A percentile compares a stretch with the other conserved stretches of the same genome.
Evolutionary conservation across 1,140 invertebrate species (phyloP).

Genomic region (Gonioctena quinquepunctata): DNA sequence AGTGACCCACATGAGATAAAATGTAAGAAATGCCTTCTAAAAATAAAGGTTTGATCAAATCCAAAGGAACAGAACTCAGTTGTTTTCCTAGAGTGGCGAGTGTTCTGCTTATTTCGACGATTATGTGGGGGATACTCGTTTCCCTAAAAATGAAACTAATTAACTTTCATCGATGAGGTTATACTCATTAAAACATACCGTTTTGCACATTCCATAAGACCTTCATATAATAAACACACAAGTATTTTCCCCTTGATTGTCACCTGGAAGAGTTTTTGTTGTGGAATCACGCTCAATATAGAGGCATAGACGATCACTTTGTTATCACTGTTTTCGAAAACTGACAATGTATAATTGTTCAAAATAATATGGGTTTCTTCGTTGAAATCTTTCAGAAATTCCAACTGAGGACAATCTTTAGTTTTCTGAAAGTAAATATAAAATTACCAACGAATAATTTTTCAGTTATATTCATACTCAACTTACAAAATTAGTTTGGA

Average conservation of each 20-base stretch:
- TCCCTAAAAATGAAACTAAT: slow-evolving; percentile 26
- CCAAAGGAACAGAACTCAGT: slow-evolving; percentile 22
- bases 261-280: slow-evolving; percentile 26
- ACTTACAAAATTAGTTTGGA: slow-evolving; percentile 17
- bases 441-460: too few species aligned
- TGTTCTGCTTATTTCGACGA: slow-evolving; percentile 26
- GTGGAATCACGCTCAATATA: slow-evolving; percentile 27
- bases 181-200: too few species aligned
- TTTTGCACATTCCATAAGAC: slow-evolving; percentile 28
- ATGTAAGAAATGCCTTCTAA: slow-evolving; percentile 28
- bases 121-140: slow-evolving; percentile 22
- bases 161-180: too few species aligned
- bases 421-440: slow-evolving; percentile 21
- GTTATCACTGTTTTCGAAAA: slow-evolving; percentile 15
- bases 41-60: slow-evolving; percentile 24
- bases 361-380: not conserved
- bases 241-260: slow-evolving; percentile 27
- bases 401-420: slow-evolving; percentile 22
- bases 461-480: too few species aligned
- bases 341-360: slow-evolving; percentile 12
- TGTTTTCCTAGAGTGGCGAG: slow-evolving; percentile 24
- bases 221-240: slow-evolving; percentile 26
- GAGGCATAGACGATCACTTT: slow-evolving; percentile 31
- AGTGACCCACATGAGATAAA: slow-evolving; percentile 29
- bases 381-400: not conserved